phyloP scores from a whole-genome alignment of 1,140 invertebrate genomes.

The Heliothis subflexa region DNA sequence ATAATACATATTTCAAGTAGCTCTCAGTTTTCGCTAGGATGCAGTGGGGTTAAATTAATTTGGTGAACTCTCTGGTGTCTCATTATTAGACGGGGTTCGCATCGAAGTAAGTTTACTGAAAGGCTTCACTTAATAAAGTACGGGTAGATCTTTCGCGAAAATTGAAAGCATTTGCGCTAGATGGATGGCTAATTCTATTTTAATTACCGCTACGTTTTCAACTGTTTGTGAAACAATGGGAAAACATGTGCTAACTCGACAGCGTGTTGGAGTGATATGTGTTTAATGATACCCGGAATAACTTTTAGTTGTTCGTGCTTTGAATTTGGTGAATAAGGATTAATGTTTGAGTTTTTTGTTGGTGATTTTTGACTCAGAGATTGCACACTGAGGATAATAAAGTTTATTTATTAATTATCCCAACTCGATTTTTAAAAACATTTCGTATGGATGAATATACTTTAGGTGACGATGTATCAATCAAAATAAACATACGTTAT shows the following conservation, averaged over 20 bases:
- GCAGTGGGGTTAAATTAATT: constrained; percentile 46
- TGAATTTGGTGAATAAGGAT: background rate
- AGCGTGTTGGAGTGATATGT: background rate
- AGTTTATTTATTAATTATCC: too few relatives aligned
- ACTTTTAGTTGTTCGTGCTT: too few relatives aligned
- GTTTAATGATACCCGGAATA: background rate
- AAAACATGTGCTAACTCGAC: constrained; percentile 23
- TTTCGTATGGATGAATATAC: too few relatives aligned
- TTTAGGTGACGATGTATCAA: too few relatives aligned
- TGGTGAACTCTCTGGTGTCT: constrained; percentile 33
- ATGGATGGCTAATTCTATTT: constrained; percentile 52
- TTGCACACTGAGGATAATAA: too few relatives aligned
- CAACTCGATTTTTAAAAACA: too few relatives aligned
- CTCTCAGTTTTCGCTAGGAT: constrained; percentile 37
- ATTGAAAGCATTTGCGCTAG: constrained; percentile 45
- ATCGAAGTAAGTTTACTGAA: constrained; percentile 49
- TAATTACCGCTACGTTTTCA: constrained; percentile 37
- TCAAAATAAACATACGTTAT: too few relatives aligned
- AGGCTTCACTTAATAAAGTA: constrained; percentile 50
- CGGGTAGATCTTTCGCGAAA: constrained; percentile 35
- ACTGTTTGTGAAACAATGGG: constrained; percentile 32
- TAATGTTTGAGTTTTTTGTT: too few relatives aligned
- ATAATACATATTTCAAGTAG: constrained; percentile 11
- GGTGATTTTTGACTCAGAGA: too few relatives aligned
- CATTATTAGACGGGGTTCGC: constrained; percentile 43